These are phyloP conservation scores for Pangasianodon gigas DNA, from an alignment of 2,113 vertebrate species.

Conservation along the genomic window DNA sequence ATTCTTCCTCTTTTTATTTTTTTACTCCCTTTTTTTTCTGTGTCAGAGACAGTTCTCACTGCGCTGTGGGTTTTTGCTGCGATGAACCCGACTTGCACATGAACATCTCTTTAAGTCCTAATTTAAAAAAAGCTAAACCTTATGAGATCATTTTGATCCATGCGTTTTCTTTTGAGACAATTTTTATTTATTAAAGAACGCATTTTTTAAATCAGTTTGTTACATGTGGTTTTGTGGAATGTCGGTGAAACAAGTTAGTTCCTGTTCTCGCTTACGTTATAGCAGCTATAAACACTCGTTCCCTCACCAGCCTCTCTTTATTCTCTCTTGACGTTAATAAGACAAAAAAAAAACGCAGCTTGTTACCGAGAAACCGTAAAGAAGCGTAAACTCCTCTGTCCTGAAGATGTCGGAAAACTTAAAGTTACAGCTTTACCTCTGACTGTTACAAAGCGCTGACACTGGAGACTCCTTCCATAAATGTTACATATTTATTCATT, in stretches of 20 bases:
- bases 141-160: neutral
- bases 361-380: neutral
- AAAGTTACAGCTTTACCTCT: too few species aligned
- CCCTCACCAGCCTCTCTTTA: neutral
- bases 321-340: neutral
- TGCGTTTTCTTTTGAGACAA: too few species aligned
- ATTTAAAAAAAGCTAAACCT: neutral
- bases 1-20: neutral
- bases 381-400: neutral
- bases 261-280: neutral
- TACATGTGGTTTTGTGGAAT: neutral
- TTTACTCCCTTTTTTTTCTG: too few species aligned
- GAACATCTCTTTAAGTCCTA: neutral
- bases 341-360: too few species aligned
- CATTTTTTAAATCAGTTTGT: neutral
- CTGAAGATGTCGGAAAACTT: neutral
- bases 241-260: neutral
- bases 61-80: neutral
- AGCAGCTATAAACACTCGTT: neutral
- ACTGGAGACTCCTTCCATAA: neutral
- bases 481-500: neutral
- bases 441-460: neutral
- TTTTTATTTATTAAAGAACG: neutral
- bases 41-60: neutral
- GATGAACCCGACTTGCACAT: neutral